A percentile compares a stretch with the other conserved stretches of the same genome.
Conservation (phyloP, 2,113 vertebrate species). For the Macrotis lagotis region DNA sequence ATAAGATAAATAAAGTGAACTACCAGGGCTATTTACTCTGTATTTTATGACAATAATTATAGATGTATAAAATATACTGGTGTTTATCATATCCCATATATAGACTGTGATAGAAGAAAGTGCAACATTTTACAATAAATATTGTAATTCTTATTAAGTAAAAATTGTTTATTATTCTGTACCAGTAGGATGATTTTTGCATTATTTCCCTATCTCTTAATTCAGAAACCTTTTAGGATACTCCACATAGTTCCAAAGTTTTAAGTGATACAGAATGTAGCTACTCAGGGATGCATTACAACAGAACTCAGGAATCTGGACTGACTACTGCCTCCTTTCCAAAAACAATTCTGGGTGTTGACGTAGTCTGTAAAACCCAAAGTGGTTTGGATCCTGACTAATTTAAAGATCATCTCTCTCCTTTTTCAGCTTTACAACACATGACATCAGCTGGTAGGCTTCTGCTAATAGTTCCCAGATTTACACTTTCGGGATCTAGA, state of each 20-base stretch:
- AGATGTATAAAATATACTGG: neutral
- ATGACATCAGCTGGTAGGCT: neutral
- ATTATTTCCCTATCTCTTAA: neutral
- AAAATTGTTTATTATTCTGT: neutral
- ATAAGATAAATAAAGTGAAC: neutral
- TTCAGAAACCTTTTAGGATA: neutral
- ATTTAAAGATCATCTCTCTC: neutral
- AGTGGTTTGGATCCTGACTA: neutral
- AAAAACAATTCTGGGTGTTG: slow-evolving; percentile 2
- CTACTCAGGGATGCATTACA: neutral
- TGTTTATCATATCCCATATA: neutral
- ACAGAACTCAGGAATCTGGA: neutral
- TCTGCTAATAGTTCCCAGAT: neutral
- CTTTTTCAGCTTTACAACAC: neutral
- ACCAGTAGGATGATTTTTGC: neutral
- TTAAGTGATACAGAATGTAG: neutral
- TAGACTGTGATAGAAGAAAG: neutral
- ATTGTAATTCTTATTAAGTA: neutral
- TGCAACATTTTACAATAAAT: neutral
- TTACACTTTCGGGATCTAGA: neutral
- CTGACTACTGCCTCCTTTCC: neutral
- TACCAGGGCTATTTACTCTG: neutral
- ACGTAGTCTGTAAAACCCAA: neutral
- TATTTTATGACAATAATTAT: neutral
- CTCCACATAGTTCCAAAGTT: neutral